Percentiles rank a stretch among this genome's conserved stretches.
These are phyloP conservation scores for Hormaphis cornu DNA, from an alignment of 1,140 invertebrate species.

Conservation along the genomic window DNA sequence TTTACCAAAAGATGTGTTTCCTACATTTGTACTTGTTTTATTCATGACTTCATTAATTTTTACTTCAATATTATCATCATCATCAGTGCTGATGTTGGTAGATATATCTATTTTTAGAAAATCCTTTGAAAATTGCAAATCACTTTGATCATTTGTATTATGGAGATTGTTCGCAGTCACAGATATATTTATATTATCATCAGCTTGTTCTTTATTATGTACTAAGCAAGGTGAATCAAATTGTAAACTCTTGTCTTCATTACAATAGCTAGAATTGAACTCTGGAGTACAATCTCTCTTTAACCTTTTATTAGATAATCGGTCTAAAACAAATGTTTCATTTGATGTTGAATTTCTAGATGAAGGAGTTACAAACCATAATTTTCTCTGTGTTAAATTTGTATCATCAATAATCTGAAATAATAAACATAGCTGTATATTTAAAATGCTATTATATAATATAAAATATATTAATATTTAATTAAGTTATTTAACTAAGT, in stretches of 20 bases:
- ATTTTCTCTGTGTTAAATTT: neutral
- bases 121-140: neutral
- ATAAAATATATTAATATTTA: too few relatives aligned
- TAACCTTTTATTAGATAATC: neutral
- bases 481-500: too few relatives aligned
- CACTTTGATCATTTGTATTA: neutral
- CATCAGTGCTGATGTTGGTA: neutral
- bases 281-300: conserved; percentile 13
- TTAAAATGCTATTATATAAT: too few relatives aligned
- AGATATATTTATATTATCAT: too few relatives aligned
- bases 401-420: neutral
- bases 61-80: neutral
- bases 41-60: neutral
- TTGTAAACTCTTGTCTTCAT: neutral
- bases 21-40: neutral
- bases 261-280: neutral
- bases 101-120: too few relatives aligned
- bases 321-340: neutral
- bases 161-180: neutral
- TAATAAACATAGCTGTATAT: too few relatives aligned
- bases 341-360: neutral
- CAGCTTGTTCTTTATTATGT: neutral
- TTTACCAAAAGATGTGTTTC: conserved; percentile 13
- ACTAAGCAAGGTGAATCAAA: neutral
- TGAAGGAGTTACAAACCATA: neutral